Conservation (phyloP, 2,113 vertebrate genomes). For the Oryctolagus cuniculus region mOryCun1.1 NC_091448.1:6376501-6377000, state of each 20-base stretch:
- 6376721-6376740: not conserved
- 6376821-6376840: fast-evolving
- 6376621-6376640: fast-evolving
- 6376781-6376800: not conserved
- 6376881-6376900: not conserved
- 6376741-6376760: not conserved
- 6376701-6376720: too few species aligned
- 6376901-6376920: fast-evolving
- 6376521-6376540: not conserved
- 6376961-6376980: not conserved
- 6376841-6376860: too few species aligned
- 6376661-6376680: not conserved
- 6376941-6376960: not conserved
- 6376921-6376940: not conserved
- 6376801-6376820: fast-evolving
- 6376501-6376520: not conserved
- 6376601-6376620: fast-evolving
- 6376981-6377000: not conserved
- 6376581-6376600: fast-evolving
- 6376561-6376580: fast-evolving
- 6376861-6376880: not conserved
- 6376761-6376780: not conserved
- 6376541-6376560: fast-evolving
- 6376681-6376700: not conserved
- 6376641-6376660: fast-evolving